These are phyloP conservation scores for Cryptocheilus praepositus DNA, from an alignment of 2,888 invertebrate genomes.

Conservation along the genomic window DNA sequence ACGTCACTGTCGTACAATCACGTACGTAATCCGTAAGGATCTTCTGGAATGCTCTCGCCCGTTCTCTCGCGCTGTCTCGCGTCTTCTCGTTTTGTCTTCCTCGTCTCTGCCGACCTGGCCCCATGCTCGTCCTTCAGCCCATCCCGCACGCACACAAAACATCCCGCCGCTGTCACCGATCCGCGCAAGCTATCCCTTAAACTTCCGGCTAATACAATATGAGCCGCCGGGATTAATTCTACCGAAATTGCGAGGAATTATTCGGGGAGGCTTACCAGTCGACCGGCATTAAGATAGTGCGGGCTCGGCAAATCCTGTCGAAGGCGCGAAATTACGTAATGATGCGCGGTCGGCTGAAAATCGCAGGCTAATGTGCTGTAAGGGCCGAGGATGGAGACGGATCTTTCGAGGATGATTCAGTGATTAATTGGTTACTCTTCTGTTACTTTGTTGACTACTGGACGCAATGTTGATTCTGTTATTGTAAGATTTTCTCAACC, in stretches of 20 bases:
- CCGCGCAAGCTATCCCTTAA: constrained; percentile 30
- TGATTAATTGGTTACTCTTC: no score
- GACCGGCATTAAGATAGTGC: constrained; percentile 4
- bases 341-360: no score
- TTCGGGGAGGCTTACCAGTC: constrained; percentile 16
- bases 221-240: constrained; percentile 56
- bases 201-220: constrained; percentile 47
- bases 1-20: constrained; percentile 63
- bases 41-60: constrained; percentile 54
- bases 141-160: constrained; percentile 12
- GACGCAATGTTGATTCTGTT: no score
- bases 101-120: not conserved
- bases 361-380: no score
- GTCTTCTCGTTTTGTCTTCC: constrained; percentile 13
- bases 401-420: no score
- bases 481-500: no score
- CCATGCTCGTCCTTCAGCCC: constrained; percentile 17
- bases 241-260: constrained; percentile 50
- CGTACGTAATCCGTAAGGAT: constrained; percentile 64
- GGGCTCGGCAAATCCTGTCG: no score
- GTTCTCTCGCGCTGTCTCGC: not conserved
- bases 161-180: constrained; percentile 30
- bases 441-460: no score
- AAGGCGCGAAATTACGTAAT: no score
- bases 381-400: no score